Base-by-base conservation (phyloP, 2,113 vertebrate genomes). In the Seriola quinqueradiata region DNA sequence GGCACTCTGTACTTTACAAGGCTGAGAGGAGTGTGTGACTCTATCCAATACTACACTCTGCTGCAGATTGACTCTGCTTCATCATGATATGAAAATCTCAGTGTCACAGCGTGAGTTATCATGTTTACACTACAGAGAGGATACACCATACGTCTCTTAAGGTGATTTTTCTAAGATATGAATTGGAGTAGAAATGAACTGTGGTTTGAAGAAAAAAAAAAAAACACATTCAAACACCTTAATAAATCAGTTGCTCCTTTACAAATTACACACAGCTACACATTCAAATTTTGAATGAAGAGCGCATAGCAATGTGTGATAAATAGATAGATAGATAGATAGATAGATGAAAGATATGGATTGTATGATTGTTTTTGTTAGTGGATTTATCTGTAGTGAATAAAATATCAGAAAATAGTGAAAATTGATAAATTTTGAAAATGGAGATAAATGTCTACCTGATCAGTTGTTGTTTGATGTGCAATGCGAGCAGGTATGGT, bases 1-100 rank as follows among this genome's bases (percentile, higher is more conserved):
- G 59, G 68, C 74, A 79, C 82, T 84, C 82, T 70, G 72, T 85
- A 65, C 85, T 87, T 94, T 90, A 93, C 88, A 91, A 92, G 85
- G 88, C 90, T 83, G 76, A 73, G 78, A 77, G 68, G 76, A 77
- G 86, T 64, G 80, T 76, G 83, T 70, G 76, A 85, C 70, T 85
- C 65, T 57, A 57, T 77, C 81, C 66, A 32, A 68, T 28, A 21
- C 64, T 73, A 48, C 74, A 50, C 81, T 77, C 68, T 67, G 81
- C 86, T 52, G 70, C 64, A 87, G 85, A 88, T 75, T 78, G 83
- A 90, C 81, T 91, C 83, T 46, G 57, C 83, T 86, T 85, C 83
- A 84, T 90, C 81, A 52, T 82, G 77, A 89, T 82, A 82, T 79
- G 86, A 78, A 85, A 85, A 83, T 87, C 70, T 81, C 46, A 67